phyloP scores from a whole-genome alignment of 2,113 vertebrate species.

The Hiodon alosoides region DNA sequence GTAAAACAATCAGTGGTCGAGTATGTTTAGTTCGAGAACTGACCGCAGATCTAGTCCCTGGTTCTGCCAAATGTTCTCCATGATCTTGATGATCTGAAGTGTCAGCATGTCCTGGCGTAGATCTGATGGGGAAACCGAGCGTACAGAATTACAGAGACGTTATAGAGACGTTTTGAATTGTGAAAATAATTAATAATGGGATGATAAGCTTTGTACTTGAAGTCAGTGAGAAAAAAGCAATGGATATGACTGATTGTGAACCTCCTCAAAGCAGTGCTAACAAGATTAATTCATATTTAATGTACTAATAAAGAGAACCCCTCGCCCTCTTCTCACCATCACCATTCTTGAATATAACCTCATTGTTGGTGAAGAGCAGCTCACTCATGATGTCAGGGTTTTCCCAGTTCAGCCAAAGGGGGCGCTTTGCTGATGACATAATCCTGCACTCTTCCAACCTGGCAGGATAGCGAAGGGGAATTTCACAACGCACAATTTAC shows the following conservation, averaged over 20 bases:
- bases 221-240: not conserved
- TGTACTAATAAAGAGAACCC: not conserved
- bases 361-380: slow-evolving; percentile 56
- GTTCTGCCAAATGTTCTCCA: slow-evolving; percentile 63
- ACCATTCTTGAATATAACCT: slow-evolving; percentile 59
- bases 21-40: not conserved
- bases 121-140: slow-evolving; percentile 37
- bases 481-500: not conserved
- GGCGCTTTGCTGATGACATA: slow-evolving; percentile 58
- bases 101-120: slow-evolving; percentile 58
- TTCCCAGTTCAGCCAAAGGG: slow-evolving; percentile 60
- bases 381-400: slow-evolving; percentile 59
- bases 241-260: not conserved
- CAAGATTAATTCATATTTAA: not conserved
- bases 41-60: slow-evolving; percentile 55
- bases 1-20: not conserved
- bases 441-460: slow-evolving; percentile 57
- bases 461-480: slow-evolving; percentile 3
- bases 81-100: slow-evolving; percentile 55
- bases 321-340: slow-evolving; percentile 42
- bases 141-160: not conserved
- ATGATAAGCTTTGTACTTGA: not conserved
- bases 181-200: slow-evolving; percentile 17
- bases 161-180: not conserved
- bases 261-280: not conserved